Evolutionary conservation across 1,140 invertebrate genomes (phyloP).

Genomic region (Diploscapter pachys): DNA sequence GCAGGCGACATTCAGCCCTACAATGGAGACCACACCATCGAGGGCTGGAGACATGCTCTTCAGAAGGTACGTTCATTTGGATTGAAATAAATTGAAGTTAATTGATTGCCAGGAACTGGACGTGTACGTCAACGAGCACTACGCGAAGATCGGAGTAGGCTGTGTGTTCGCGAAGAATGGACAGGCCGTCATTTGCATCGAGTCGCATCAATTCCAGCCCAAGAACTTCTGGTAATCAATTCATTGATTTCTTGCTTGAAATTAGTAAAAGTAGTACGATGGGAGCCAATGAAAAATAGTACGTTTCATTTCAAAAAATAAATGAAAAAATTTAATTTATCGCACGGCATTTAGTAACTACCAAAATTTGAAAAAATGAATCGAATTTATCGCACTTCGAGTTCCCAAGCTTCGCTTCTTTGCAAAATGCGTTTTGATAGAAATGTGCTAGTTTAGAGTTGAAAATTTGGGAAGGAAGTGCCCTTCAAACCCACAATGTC

Average conservation of each 20-base stretch:
- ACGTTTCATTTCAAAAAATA: too few relatives aligned
- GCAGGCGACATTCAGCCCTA: constrained; percentile 68
- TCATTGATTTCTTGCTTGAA: constrained; percentile 40
- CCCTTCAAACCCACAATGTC: too few relatives aligned
- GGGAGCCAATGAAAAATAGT: too few relatives aligned
- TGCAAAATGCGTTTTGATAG: too few relatives aligned
- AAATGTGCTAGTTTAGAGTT: too few relatives aligned
- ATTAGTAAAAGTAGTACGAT: constrained; percentile 21
- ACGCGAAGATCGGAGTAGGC: constrained; percentile 44
- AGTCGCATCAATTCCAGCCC: constrained; percentile 85
- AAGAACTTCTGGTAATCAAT: constrained; percentile 83
- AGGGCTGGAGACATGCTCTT: constrained; percentile 80
- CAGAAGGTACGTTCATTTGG: constrained; percentile 66
- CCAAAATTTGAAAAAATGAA: too few relatives aligned
- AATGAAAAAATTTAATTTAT: too few relatives aligned
- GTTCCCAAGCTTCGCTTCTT: too few relatives aligned
- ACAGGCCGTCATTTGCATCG: constrained; percentile 48
- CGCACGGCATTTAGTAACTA: too few relatives aligned
- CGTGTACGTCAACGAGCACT: constrained; percentile 83
- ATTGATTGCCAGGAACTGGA: constrained; percentile 49
- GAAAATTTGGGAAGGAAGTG: too few relatives aligned
- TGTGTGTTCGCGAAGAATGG: constrained; percentile 48
- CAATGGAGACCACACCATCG: constrained; percentile 69
- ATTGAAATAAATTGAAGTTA: not conserved
- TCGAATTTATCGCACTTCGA: too few relatives aligned